phyloP scores from a whole-genome alignment of 2,797 vertebrate species.

The Apogon talboti region DNA sequence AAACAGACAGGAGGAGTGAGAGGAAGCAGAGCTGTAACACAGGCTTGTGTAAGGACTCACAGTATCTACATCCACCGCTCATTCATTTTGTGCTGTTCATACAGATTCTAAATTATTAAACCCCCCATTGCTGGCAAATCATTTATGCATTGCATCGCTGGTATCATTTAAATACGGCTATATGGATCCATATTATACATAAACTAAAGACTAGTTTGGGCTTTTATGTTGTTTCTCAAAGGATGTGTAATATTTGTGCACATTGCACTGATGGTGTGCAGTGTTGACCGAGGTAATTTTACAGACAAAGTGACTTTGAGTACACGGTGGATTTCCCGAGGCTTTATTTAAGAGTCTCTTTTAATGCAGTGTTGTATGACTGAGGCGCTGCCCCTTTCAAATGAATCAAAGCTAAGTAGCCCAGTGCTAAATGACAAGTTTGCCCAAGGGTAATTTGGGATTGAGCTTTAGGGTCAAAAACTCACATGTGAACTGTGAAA shows the following conservation, averaged over 20 bases:
- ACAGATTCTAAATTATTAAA: no score
- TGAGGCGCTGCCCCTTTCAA: not conserved
- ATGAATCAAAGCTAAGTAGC: constrained; percentile 12
- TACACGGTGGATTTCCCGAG: not conserved
- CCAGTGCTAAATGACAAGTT: not conserved
- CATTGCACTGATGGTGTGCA: no score
- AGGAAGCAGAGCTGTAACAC: not conserved
- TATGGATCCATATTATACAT: constrained; percentile 5
- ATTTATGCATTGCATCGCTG: no score
- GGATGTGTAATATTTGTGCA: no score
- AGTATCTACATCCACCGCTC: not conserved
- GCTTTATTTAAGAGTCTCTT: constrained; percentile 1
- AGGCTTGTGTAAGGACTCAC: not conserved
- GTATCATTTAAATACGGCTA: no score
- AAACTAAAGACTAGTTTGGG: constrained; percentile 3
- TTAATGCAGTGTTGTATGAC: not conserved
- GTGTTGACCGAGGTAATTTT: not conserved
- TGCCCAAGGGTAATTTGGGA: constrained; percentile 1
- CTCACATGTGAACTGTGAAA: not conserved
- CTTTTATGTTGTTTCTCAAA: constrained; percentile 14
- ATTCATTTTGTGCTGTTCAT: not conserved
- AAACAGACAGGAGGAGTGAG: constrained; percentile 23
- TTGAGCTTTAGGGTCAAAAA: constrained; percentile 18
- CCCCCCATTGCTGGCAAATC: no score
- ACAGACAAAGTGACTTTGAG: constrained; percentile 21